phyloP scores from a whole-genome alignment of 1,140 invertebrate genomes.

The Idris sp. region DNA sequence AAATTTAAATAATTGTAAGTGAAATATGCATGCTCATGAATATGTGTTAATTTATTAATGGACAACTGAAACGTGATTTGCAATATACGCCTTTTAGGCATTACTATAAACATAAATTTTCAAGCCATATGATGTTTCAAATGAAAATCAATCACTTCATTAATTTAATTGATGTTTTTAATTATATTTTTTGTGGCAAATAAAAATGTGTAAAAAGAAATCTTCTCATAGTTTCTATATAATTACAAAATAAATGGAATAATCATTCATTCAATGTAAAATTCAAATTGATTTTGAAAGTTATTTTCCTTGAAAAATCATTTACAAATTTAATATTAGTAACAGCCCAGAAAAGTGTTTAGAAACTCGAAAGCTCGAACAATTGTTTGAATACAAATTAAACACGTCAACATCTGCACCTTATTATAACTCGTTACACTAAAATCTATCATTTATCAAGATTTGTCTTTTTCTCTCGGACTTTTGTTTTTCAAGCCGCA shows the following conservation, averaged over 20 bases:
- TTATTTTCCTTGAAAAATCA: not conserved
- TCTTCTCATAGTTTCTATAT: constrained; percentile 1
- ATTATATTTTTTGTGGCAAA: not conserved
- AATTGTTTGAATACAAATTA: constrained; percentile 11
- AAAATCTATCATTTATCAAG: constrained; percentile 17
- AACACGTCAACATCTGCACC: constrained; percentile 3
- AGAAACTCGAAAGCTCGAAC: constrained; percentile 9
- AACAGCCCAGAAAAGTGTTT: not conserved
- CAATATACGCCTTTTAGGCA: too few relatives aligned
- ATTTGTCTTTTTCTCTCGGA: constrained; percentile 9
- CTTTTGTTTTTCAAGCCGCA: constrained; percentile 6
- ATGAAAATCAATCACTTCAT: constrained; percentile 23
- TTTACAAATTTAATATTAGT: constrained; percentile 1
- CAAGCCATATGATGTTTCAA: constrained; percentile 9
- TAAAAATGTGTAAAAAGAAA: not conserved
- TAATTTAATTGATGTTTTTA: constrained; percentile 16
- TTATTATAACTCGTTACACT: not conserved
- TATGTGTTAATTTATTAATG: constrained; percentile 10
- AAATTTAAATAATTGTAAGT: not conserved
- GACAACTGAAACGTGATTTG: too few relatives aligned
- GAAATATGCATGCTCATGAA: constrained; percentile 5
- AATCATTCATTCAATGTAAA: constrained; percentile 3
- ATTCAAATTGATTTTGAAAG: constrained; percentile 1
- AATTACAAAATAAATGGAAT: not conserved
- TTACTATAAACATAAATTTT: constrained; percentile 20